These are phyloP conservation scores for Lynx canadensis DNA, from an alignment of 2,113 vertebrate species.

Conservation along the genomic window DNA sequence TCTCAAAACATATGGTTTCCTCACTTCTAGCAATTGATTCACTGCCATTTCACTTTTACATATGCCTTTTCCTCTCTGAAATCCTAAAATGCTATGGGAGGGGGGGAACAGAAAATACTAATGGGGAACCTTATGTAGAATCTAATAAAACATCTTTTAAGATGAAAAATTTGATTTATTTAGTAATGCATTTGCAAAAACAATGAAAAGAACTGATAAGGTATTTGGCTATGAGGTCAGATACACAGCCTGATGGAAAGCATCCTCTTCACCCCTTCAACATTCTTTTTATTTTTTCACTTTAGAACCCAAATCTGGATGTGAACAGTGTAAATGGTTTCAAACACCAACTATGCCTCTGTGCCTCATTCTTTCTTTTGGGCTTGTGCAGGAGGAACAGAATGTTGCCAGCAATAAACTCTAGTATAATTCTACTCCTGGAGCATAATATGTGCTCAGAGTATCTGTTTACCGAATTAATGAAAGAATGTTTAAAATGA, in stretches of 20 bases:
- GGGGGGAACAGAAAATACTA: neutral
- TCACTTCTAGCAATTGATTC: neutral
- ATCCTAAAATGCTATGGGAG: neutral
- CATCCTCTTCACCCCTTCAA: neutral
- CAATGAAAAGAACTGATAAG: conserved; percentile 14
- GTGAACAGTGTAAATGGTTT: neutral
- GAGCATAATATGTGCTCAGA: neutral
- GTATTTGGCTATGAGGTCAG: neutral
- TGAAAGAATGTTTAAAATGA: neutral
- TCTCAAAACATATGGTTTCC: neutral
- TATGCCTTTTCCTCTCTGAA: neutral
- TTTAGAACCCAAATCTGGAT: neutral
- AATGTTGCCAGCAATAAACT: neutral
- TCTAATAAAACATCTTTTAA: neutral
- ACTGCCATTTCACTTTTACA: neutral
- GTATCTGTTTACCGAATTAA: neutral
- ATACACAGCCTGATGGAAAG: neutral
- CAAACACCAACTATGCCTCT: neutral
- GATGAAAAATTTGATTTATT: neutral
- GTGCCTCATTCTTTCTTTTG: neutral
- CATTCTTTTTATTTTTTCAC: neutral
- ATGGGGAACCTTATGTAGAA: neutral
- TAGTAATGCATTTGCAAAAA: neutral
- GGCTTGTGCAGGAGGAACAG: neutral
- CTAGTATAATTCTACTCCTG: neutral